Percentiles rank a stretch among this genome's conserved stretches.
phyloP scores from a whole-genome alignment of 2,113 vertebrate genomes.

The Phalacrocorax pelagicus region DNA sequence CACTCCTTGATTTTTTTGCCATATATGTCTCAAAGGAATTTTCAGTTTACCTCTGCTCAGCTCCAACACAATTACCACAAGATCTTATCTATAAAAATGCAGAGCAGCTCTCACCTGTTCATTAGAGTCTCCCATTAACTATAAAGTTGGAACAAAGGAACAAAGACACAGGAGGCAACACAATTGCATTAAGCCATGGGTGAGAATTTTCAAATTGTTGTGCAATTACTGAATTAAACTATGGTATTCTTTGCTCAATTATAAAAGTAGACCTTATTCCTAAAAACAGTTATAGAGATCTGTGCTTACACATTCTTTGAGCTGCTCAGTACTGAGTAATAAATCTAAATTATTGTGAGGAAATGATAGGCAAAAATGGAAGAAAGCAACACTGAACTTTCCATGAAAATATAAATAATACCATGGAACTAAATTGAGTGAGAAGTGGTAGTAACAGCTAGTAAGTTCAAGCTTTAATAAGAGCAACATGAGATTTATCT shows the following conservation, averaged over 20 bases:
- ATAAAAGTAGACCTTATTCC: background rate
- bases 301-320: background rate
- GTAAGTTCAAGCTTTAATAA: background rate
- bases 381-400: background rate
- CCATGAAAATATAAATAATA: background rate
- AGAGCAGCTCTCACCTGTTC: slow-evolving; percentile 22
- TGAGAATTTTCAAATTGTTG: slow-evolving; percentile 10
- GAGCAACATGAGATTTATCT: background rate
- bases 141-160: background rate
- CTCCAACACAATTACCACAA: slow-evolving; percentile 44
- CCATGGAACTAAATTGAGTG: background rate
- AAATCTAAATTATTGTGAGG: background rate
- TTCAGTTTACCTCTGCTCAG: slow-evolving; percentile 12
- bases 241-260: background rate
- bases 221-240: slow-evolving; percentile 25
- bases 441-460: background rate
- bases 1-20: background rate
- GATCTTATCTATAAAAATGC: slow-evolving; percentile 43
- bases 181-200: background rate
- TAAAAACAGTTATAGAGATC: background rate
- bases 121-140: slow-evolving; percentile 25
- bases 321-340: background rate
- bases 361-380: background rate
- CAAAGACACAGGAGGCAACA: slow-evolving; percentile 5
- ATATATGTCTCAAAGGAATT: slow-evolving; percentile 15